A percentile compares a stretch with the other conserved stretches of the same genome.
phyloP scores from a whole-genome alignment of 2,888 invertebrate genomes.

The Scaptomyza reducta region DNA sequence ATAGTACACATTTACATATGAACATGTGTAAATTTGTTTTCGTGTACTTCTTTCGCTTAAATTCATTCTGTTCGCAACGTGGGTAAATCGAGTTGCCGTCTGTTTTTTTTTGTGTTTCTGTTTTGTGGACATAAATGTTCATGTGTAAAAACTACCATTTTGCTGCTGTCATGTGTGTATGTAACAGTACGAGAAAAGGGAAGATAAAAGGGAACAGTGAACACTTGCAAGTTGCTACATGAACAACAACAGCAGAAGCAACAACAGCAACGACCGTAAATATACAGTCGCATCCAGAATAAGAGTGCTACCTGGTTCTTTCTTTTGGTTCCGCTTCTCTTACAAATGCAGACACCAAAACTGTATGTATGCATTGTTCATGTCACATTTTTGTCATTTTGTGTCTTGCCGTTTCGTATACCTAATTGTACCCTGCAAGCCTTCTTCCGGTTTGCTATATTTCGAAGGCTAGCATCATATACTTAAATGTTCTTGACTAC shows the following conservation, averaged over 20 bases:
- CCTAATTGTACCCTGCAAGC: slow-evolving; percentile 37
- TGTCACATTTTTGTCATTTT: slow-evolving; percentile 18
- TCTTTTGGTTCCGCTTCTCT: slow-evolving; percentile 13
- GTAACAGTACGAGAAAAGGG: slow-evolving; percentile 2
- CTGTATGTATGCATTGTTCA: slow-evolving; percentile 5
- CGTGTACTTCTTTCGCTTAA: slow-evolving; percentile 19
- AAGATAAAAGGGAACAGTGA: slow-evolving; percentile 10
- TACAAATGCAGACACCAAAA: slow-evolving; percentile 9
- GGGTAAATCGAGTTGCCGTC: slow-evolving; percentile 37
- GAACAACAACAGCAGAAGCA: slow-evolving; percentile 12
- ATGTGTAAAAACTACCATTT: slow-evolving; percentile 34
- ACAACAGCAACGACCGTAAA: slow-evolving; percentile 17
- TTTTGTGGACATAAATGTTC: not conserved
- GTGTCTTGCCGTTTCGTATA: slow-evolving; percentile 26
- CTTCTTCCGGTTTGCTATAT: slow-evolving; percentile 31
- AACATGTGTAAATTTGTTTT: slow-evolving; percentile 6
- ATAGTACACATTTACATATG: not conserved
- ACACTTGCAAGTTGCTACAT: slow-evolving; percentile 45
- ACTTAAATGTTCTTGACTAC: not conserved
- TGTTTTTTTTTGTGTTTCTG: slow-evolving; percentile 36
- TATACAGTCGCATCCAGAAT: slow-evolving; percentile 46
- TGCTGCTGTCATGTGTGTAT: slow-evolving; percentile 12
- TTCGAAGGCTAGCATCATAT: not conserved
- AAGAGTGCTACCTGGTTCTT: slow-evolving; percentile 20
- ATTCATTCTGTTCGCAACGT: slow-evolving; percentile 44